phyloP scores from a whole-genome alignment of 2,113 vertebrate species.

The Neofelis nebulosa region DNA sequence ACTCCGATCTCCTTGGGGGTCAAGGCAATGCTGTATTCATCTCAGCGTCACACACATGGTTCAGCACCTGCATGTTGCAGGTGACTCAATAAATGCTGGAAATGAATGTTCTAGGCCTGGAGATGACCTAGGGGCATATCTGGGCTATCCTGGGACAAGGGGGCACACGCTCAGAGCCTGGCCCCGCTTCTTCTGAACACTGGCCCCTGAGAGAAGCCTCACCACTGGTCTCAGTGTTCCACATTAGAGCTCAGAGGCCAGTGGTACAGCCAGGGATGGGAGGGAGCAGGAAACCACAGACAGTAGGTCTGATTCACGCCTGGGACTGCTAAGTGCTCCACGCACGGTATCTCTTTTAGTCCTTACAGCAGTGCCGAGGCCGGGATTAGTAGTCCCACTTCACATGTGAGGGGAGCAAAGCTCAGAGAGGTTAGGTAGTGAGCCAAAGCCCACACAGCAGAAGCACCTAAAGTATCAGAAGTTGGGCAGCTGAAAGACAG shows the following conservation, averaged over 20 bases:
- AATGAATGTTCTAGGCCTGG: not conserved
- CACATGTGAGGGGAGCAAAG: not conserved
- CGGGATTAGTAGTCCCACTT: not conserved
- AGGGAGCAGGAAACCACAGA: not conserved
- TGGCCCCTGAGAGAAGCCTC: not conserved
- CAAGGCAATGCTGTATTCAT: not conserved
- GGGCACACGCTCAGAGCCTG: not conserved
- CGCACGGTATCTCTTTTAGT: not conserved
- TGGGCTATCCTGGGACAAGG: not conserved
- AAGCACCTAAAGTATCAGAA: not conserved
- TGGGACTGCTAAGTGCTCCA: not conserved
- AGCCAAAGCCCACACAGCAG: slow-evolving; percentile 28
- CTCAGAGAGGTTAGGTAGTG: not conserved
- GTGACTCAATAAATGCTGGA: not conserved
- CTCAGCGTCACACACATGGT: not conserved
- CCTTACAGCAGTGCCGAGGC: not conserved
- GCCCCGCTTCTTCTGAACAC: not conserved
- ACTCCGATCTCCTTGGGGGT: not conserved
- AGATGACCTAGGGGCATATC: not conserved
- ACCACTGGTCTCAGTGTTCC: not conserved
- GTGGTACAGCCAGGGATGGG: not conserved
- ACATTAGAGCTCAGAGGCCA: not conserved
- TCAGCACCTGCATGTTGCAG: not conserved
- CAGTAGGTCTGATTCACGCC: not conserved
- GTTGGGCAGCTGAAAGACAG: not conserved